These are phyloP conservation scores for Myotis myotis DNA, from an alignment of 2,797 vertebrate genomes.

Conservation along the genomic window DNA sequence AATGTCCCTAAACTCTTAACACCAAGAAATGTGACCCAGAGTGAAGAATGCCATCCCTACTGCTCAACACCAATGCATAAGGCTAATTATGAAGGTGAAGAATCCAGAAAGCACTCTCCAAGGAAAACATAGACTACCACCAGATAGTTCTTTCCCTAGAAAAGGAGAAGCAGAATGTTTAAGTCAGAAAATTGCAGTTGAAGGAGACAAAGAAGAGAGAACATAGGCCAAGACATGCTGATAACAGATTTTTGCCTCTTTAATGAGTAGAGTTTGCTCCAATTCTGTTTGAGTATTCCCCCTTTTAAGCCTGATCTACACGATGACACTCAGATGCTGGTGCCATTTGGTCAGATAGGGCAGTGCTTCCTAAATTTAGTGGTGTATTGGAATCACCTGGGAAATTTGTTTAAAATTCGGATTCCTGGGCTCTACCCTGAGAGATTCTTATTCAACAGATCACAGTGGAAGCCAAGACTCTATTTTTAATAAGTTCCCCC, in stretches of 20 bases:
- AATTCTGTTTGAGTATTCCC: background rate
- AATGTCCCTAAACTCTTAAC: background rate
- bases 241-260: background rate
- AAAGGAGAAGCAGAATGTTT: background rate
- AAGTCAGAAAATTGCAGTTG: background rate
- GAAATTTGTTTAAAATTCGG: background rate
- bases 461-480: background rate
- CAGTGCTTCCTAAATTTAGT: background rate
- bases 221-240: background rate
- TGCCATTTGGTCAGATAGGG: background rate
- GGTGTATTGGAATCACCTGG: background rate
- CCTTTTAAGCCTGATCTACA: background rate
- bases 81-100: background rate
- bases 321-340: background rate
- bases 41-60: background rate
- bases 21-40: background rate
- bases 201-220: background rate
- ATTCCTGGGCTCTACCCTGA: background rate
- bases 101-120: background rate
- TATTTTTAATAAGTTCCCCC: background rate
- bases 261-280: background rate
- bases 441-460: background rate
- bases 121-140: background rate
- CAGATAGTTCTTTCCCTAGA: background rate
- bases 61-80: background rate